Percentiles rank a stretch among this genome's conserved stretches.
phyloP scores from a whole-genome alignment of 2,113 vertebrate genomes.

The Phrynosoma blainvillii region DNA sequence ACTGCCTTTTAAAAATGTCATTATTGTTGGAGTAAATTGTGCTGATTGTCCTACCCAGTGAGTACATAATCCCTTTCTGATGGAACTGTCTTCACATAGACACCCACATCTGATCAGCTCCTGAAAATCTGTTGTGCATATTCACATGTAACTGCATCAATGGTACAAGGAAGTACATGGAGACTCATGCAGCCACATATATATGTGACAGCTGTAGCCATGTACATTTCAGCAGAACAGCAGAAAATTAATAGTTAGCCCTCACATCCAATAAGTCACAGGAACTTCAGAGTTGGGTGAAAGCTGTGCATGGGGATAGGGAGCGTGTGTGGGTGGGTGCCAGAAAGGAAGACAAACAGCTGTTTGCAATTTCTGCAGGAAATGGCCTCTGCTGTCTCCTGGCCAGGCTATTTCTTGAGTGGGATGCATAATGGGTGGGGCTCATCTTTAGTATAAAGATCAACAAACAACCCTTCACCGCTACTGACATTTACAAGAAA shows the following conservation, averaged over 20 bases:
- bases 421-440: neutral
- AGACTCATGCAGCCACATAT: neutral
- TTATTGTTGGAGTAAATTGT: neutral
- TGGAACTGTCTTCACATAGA: neutral
- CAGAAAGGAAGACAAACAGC: neutral
- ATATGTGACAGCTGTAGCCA: too few species aligned
- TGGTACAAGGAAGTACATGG: rapidly evolving
- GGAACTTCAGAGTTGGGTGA: neutral
- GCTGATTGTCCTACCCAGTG: too few species aligned
- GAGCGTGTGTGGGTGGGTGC: rapidly evolving
- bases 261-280: slow-evolving; percentile 1
- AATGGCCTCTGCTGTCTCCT: neutral
- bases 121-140: neutral
- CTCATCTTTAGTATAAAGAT: slow-evolving; percentile 7
- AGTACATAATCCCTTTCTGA: neutral
- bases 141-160: neutral
- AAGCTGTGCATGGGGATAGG: rapidly evolving
- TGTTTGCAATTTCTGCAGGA: slow-evolving; percentile 10
- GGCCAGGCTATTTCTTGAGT: rapidly evolving
- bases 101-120: too few species aligned
- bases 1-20: neutral
- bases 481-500: neutral
- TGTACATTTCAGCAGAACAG: neutral
- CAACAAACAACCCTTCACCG: slow-evolving; percentile 7
- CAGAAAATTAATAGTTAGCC: neutral